These are phyloP conservation scores for Prunella strophiata DNA, from an alignment of 2,797 vertebrate genomes.

Conservation along the genomic window DNA sequence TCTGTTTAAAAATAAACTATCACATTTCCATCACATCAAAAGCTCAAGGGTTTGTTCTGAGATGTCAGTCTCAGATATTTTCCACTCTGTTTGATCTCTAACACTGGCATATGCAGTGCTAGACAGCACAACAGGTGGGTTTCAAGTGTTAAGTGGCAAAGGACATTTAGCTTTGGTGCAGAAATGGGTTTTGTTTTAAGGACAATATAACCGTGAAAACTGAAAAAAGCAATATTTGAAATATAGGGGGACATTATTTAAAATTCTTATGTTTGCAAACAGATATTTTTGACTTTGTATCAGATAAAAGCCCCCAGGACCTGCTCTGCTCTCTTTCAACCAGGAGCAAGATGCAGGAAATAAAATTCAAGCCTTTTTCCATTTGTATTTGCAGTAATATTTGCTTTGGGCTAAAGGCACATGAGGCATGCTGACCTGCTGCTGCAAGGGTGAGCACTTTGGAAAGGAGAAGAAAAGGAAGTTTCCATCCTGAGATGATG, in stretches of 20 bases:
- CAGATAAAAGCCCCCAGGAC: not conserved
- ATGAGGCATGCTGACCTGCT: fast-evolving
- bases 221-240: not conserved
- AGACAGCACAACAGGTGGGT: not conserved
- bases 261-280: not conserved
- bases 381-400: not conserved
- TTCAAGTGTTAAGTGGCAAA: not conserved
- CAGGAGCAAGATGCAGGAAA: not conserved
- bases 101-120: not conserved
- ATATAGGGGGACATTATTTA: not conserved
- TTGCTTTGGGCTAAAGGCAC: not conserved
- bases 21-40: not conserved
- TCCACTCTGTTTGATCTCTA: not conserved
- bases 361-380: not conserved
- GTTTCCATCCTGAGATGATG: not conserved
- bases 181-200: not conserved
- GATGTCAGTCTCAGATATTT: not conserved
- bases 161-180: not conserved
- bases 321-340: not conserved
- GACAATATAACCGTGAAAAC: not conserved
- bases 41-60: not conserved
- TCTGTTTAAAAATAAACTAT: not conserved
- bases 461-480: not conserved
- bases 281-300: not conserved
- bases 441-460: not conserved